Conservation (phyloP, 2,113 vertebrate genomes). For the Tretioscincus oriximinensis region DNA sequence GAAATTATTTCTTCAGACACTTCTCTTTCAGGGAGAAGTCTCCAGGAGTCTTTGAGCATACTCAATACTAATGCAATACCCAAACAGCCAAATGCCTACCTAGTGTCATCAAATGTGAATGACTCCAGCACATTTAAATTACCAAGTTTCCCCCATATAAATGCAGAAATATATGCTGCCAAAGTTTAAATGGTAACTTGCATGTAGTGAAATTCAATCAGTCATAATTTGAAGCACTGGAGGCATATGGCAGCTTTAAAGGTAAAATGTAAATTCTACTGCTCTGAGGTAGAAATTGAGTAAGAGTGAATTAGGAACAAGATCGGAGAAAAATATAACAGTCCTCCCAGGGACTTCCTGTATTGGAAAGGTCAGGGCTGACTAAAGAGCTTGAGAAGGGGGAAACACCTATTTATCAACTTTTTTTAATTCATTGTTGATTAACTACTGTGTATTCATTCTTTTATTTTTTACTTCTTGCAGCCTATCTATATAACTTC, state of each 20-base stretch:
- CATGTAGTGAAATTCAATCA: neutral
- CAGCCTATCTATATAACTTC: slow-evolving; percentile 24
- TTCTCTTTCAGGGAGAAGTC: too few relatives aligned
- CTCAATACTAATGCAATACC: neutral
- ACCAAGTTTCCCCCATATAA: neutral
- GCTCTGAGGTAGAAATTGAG: neutral
- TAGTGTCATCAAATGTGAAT: neutral
- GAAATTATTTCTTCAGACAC: too few relatives aligned
- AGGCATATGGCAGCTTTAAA: neutral
- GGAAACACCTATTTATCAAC: neutral
- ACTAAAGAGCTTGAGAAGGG: neutral
- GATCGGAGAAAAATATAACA: neutral
- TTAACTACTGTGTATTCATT: slow-evolving; percentile 8
- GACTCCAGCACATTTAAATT: neutral
- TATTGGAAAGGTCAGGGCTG: neutral
- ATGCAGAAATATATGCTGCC: neutral
- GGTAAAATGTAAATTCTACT: neutral
- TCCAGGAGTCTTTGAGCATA: neutral
- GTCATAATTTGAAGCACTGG: neutral
- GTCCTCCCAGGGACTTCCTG: too few relatives aligned
- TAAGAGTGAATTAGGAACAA: too few relatives aligned
- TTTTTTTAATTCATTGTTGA: neutral
- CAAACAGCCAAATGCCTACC: neutral
- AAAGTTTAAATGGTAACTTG: neutral
- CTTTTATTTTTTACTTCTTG: neutral